Evolutionary conservation across 2,797 vertebrate species (phyloP).

Genomic region (Botia almorhae): DNA sequence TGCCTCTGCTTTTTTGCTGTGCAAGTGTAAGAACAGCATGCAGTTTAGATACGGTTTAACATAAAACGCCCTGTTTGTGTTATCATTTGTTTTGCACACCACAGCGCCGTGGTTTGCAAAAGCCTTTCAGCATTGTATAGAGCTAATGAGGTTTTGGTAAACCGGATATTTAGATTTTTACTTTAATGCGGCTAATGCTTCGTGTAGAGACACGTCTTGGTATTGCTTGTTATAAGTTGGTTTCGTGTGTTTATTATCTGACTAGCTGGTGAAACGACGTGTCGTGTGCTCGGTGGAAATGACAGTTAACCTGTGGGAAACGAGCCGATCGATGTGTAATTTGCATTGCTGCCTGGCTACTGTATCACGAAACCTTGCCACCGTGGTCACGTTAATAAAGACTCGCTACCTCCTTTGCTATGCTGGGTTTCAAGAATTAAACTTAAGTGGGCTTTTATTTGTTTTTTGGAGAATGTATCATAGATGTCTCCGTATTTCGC

Average conservation of each 20-base stretch:
- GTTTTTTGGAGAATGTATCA: no score
- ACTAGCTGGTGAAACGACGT: conserved; percentile 69
- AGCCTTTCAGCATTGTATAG: conserved; percentile 69
- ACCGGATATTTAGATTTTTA: conserved; percentile 66
- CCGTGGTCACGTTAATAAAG: conserved; percentile 57
- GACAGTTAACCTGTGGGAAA: conserved; percentile 68
- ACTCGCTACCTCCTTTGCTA: conserved; percentile 55
- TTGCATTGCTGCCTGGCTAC: conserved; percentile 71
- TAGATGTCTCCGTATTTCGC: conserved; percentile 39
- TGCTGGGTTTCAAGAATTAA: conserved; percentile 52
- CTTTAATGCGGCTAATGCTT: conserved; percentile 70
- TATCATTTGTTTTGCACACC: conserved; percentile 74
- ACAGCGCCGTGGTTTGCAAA: conserved; percentile 74
- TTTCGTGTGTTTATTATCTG: conserved; percentile 80
- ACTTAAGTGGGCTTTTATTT: conserved; percentile 64
- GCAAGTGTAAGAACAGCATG: conserved; percentile 72
- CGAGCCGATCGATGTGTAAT: conserved; percentile 74
- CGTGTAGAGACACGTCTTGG: conserved; percentile 75
- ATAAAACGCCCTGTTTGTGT: conserved; percentile 83
- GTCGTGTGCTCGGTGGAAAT: conserved; percentile 75
- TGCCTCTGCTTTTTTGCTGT: conserved; percentile 63
- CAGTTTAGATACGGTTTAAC: conserved; percentile 74
- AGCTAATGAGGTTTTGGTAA: conserved; percentile 75
- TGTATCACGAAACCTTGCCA: conserved; percentile 58
- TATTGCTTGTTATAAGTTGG: conserved; percentile 73